These are phyloP conservation scores for Drosophila melanica DNA, from an alignment of 1,140 invertebrate genomes.

Conservation along the genomic window DNA sequence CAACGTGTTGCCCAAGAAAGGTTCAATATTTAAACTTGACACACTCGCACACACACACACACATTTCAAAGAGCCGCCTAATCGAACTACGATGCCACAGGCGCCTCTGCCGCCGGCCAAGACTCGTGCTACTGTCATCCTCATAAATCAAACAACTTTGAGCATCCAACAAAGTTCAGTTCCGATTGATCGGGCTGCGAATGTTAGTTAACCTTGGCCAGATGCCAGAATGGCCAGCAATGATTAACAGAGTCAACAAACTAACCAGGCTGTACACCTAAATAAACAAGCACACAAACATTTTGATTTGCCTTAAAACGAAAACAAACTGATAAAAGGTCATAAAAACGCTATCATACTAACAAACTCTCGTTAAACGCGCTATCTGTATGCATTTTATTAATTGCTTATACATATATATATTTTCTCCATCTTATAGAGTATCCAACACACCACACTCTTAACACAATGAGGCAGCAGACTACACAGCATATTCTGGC, in stretches of 20 bases:
- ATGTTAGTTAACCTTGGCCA: conserved; percentile 8
- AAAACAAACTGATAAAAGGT: not conserved
- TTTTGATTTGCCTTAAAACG: conserved; percentile 15
- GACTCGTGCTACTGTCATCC: not conserved
- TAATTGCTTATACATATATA: no score
- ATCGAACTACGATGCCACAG: conserved; percentile 1
- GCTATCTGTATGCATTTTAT: not conserved
- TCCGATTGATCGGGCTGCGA: conserved; percentile 4
- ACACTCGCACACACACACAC: conserved; percentile 19
- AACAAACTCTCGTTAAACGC: no score
- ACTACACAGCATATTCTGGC: conserved; percentile 67
- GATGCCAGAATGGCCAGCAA: conserved; percentile 25
- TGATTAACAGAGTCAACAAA: not conserved
- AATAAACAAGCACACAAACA: conserved; percentile 11
- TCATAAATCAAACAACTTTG: not conserved
- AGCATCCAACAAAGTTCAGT: not conserved
- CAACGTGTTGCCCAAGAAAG: conserved; percentile 62
- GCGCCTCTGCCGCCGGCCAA: no score
- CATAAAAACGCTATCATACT: no score
- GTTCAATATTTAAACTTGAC: conserved; percentile 68
- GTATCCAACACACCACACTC: conserved; percentile 14
- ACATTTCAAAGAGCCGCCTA: not conserved
- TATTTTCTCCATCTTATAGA: conserved; percentile 12
- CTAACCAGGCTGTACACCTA: conserved; percentile 14
- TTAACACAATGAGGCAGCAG: conserved; percentile 65